phyloP scores from a whole-genome alignment of 2,113 vertebrate genomes.

The Rhodinocichla rosea region DNA sequence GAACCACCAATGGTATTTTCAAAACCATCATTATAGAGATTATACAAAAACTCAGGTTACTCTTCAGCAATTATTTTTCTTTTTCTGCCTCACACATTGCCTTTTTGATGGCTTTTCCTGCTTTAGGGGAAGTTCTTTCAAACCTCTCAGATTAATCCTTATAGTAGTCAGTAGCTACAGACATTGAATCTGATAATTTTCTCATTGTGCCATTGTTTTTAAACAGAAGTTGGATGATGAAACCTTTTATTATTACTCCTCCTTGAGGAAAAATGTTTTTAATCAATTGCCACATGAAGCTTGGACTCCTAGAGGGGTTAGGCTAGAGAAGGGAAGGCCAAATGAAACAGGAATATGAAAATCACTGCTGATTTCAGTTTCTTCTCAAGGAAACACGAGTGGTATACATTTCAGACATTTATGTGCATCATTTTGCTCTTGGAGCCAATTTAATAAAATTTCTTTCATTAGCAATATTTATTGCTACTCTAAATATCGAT shows the following conservation, averaged over 20 bases:
- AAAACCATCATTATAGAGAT: not conserved
- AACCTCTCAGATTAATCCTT: not conserved
- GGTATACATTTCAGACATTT: not conserved
- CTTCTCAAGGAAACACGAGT: not conserved
- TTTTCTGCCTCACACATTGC: not conserved
- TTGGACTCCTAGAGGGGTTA: not conserved
- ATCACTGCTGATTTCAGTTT: not conserved
- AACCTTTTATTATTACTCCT: not conserved
- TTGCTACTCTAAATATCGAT: not conserved
- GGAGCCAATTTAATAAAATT: not conserved
- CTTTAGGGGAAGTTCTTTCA: slow-evolving; percentile 46
- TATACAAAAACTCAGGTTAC: not conserved
- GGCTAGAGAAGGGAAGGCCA: not conserved
- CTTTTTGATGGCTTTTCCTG: slow-evolving; percentile 48
- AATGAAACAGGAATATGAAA: not conserved
- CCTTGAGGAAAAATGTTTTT: not conserved
- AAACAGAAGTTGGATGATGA: not conserved
- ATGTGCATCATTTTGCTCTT: not conserved
- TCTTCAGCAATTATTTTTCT: not conserved
- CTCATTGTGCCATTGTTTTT: not conserved
- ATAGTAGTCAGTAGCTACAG: not conserved
- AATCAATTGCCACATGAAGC: not conserved
- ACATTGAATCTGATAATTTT: not conserved
- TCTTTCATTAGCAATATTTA: not conserved
- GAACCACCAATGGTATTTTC: not conserved